Evolutionary conservation across 2,797 vertebrate species (phyloP).

Genomic region (Microchirus variegatus): DNA sequence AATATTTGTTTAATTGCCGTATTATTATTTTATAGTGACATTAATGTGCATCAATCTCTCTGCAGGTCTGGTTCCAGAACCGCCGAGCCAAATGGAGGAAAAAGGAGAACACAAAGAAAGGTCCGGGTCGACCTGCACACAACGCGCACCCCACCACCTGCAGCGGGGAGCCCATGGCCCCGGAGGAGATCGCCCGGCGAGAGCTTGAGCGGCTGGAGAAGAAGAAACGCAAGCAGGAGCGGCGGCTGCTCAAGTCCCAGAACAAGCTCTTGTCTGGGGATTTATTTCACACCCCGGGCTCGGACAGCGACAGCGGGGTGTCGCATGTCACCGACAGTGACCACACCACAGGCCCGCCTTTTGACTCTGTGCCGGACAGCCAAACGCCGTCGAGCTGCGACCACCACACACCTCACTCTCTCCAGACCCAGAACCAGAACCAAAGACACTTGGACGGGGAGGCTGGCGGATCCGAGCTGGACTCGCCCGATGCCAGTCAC

Average conservation of each 20-base stretch:
- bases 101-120: slow-evolving; percentile 99
- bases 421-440: slow-evolving; percentile 74
- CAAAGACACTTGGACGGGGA: slow-evolving; percentile 84
- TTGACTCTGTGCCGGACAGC: slow-evolving; percentile 61
- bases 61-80: slow-evolving; percentile 99
- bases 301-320: slow-evolving; percentile 95
- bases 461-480: slow-evolving; percentile 83
- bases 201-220: slow-evolving; percentile 95
- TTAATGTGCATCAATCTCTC: slow-evolving; percentile 36
- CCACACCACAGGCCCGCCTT: slow-evolving; percentile 66
- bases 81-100: slow-evolving; percentile 99
- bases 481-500: slow-evolving; percentile 77
- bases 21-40: slow-evolving; percentile 18
- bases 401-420: slow-evolving; percentile 79
- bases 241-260: slow-evolving; percentile 92
- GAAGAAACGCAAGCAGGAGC: slow-evolving; percentile 96
- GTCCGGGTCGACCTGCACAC: slow-evolving; percentile 95
- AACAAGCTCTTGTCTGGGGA: slow-evolving; percentile 86
- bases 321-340: slow-evolving; percentile 87
- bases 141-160: slow-evolving; percentile 98
- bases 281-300: slow-evolving; percentile 93
- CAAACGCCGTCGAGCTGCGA: slow-evolving; percentile 80
- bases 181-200: slow-evolving; percentile 95
- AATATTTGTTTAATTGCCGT: slow-evolving; percentile 42
- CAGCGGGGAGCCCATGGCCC: slow-evolving; percentile 99